phyloP scores from a whole-genome alignment of 2,797 vertebrate genomes.

The Melanogrammus aeglefinus region DNA sequence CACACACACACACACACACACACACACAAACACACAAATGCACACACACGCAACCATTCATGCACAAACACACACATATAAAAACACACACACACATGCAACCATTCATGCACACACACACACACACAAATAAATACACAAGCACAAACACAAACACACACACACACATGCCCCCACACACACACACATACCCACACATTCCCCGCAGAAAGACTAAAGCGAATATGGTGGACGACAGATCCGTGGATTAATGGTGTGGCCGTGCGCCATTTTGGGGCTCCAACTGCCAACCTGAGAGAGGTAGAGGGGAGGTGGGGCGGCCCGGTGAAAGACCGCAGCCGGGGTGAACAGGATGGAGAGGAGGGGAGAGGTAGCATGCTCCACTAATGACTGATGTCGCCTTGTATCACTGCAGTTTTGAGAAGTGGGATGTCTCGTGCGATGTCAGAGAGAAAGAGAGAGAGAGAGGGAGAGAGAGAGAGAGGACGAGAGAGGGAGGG shows the following conservation, averaged over 20 bases:
- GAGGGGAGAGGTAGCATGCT: too few species aligned
- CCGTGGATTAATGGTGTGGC: slow-evolving; percentile 64
- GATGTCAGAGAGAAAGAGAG: not conserved
- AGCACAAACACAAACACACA: too few species aligned
- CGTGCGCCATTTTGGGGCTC: too few species aligned
- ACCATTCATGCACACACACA: too few species aligned
- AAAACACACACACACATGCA: not conserved
- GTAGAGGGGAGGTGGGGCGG: too few species aligned
- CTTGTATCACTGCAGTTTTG: too few species aligned
- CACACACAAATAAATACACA: not conserved
- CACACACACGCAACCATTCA: slow-evolving; percentile 12
- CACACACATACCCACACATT: slow-evolving; percentile 56
- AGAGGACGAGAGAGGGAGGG: slow-evolving; percentile 7
- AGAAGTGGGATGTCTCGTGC: too few species aligned
- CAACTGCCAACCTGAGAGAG: too few species aligned
- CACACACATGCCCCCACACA: not conserved
- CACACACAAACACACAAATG: too few species aligned
- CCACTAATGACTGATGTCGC: too few species aligned
- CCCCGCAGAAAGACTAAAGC: not conserved
- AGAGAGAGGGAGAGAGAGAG: slow-evolving; percentile 4
- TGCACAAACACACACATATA: slow-evolving; percentile 10
- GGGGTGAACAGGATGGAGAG: not conserved
- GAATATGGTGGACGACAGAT: not conserved
- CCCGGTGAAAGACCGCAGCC: too few species aligned
- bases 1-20: not conserved